A percentile compares a stretch with the other conserved stretches of the same genome.
Evolutionary conservation across 2,888 invertebrate species (phyloP).

Genomic region (Ferrisia virgata): DNA sequence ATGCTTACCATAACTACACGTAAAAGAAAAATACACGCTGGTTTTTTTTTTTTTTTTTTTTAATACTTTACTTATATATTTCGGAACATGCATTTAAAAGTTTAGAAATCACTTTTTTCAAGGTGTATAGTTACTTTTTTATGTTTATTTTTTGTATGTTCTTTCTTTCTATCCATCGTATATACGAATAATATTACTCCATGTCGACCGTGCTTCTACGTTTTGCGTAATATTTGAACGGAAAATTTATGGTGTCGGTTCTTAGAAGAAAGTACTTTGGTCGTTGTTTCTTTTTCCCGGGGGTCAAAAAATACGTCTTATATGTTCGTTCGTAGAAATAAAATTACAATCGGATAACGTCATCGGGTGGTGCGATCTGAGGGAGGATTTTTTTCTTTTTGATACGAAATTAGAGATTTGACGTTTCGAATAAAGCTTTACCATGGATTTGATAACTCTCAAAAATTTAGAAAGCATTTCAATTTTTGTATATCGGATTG

Average conservation of each 20-base stretch:
- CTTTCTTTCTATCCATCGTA: neutral
- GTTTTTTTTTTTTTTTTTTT: no score
- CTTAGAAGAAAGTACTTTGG: neutral
- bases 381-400: no score
- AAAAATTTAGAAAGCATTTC: no score
- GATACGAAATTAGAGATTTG: no score
- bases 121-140: neutral
- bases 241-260: neutral
- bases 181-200: neutral
- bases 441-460: no score
- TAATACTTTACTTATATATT: no score
- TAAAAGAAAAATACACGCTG: neutral
- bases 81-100: neutral
- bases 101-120: conserved; percentile 1
- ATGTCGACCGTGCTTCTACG: neutral
- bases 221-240: neutral
- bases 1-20: no score
- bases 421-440: no score
- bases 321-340: no score
- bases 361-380: no score
- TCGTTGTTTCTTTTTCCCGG: neutral
- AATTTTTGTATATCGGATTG: no score
- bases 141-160: neutral
- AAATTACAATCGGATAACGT: no score
- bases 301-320: neutral